Percentiles rank a stretch among this genome's conserved stretches.
phyloP scores from a whole-genome alignment of 2,888 invertebrate genomes.

The Callimorpha dominula region DNA sequence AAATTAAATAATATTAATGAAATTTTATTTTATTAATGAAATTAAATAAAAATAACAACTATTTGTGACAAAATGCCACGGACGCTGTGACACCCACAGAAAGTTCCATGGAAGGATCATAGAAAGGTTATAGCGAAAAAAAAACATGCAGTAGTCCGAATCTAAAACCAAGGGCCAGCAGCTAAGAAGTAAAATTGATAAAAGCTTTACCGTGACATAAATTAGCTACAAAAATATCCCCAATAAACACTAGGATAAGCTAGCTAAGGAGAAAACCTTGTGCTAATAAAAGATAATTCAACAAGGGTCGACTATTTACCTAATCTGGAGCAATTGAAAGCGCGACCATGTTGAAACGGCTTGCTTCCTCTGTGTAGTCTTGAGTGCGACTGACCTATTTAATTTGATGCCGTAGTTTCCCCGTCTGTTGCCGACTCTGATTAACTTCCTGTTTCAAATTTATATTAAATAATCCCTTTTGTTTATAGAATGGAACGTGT shows the following conservation, averaged over 20 bases:
- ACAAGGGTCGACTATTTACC: constrained; percentile 71
- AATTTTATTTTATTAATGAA: no score
- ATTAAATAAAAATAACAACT: no score
- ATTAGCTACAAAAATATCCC: constrained; percentile 15
- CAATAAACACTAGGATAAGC: constrained; percentile 31
- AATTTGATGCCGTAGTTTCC: constrained; percentile 68
- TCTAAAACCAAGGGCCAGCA: no score
- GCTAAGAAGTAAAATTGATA: background rate
- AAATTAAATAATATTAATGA: no score
- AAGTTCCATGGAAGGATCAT: no score
- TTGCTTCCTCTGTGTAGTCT: constrained; percentile 33
- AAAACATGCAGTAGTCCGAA: no score
- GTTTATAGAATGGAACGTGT: constrained; percentile 61
- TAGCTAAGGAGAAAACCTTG: constrained; percentile 50
- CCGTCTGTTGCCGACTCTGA: constrained; percentile 75
- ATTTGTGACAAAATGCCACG: no score
- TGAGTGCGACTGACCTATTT: constrained; percentile 71
- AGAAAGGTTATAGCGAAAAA: no score
- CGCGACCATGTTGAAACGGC: constrained; percentile 60
- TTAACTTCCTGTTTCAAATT: constrained; percentile 83
- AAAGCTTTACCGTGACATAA: constrained; percentile 2
- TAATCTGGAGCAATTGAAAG: constrained; percentile 76
- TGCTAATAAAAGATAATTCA: constrained; percentile 66
- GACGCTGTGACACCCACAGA: no score
- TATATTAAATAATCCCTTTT: constrained; percentile 75